Conservation (phyloP, 2,888 invertebrate genomes). For the Formica aserva region DNA sequence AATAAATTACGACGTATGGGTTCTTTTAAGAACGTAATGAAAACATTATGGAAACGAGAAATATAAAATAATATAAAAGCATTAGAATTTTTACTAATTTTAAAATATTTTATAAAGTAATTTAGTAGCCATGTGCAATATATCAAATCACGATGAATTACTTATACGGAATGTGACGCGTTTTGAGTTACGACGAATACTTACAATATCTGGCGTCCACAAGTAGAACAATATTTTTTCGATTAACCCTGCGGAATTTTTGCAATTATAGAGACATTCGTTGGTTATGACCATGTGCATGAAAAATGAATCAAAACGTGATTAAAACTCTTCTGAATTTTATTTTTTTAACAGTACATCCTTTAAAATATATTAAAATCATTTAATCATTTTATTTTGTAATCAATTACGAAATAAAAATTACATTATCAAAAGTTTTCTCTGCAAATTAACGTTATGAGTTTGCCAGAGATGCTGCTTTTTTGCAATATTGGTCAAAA, state of each 20-base stretch:
- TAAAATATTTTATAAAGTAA: not conserved
- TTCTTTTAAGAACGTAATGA: not conserved
- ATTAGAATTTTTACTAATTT: slow-evolving; percentile 4
- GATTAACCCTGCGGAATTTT: slow-evolving; percentile 56
- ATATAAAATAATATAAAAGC: not conserved
- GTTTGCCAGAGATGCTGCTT: not conserved
- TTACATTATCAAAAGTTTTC: not conserved
- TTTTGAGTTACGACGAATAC: slow-evolving; percentile 25
- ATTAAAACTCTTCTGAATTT: not conserved
- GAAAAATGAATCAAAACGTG: not conserved
- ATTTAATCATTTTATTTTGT: too few species aligned
- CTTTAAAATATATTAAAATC: not conserved
- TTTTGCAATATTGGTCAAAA: not conserved
- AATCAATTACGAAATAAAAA: slow-evolving; percentile 10
- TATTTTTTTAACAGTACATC: not conserved
- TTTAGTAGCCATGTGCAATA: not conserved
- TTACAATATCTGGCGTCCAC: slow-evolving; percentile 62
- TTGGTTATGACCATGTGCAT: slow-evolving; percentile 1
- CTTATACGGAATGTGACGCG: not conserved
- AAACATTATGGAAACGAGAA: not conserved
- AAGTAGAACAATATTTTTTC: slow-evolving; percentile 64
- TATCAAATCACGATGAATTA: slow-evolving; percentile 25
- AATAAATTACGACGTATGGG: not conserved
- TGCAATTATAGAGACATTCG: slow-evolving; percentile 68
- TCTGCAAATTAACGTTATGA: not conserved